Evolutionary conservation across 1,140 invertebrate species (phyloP).

Genomic region (Tetraneura akinire): DNA sequence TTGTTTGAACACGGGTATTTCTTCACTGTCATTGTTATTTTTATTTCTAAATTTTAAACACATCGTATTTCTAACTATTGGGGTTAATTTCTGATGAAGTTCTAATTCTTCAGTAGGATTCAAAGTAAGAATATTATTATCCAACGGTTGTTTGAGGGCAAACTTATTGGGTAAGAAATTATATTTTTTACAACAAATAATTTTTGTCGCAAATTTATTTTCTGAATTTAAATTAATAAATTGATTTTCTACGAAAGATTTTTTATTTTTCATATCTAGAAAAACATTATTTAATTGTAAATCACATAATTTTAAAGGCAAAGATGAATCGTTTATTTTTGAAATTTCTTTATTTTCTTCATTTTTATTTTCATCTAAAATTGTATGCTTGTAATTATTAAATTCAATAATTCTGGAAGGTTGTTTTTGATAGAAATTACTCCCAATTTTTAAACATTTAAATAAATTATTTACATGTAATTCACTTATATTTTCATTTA

Average conservation of each 20-base stretch:
- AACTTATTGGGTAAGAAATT: neutral
- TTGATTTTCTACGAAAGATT: neutral
- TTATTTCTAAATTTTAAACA: constrained; percentile 1
- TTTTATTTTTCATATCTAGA: neutral
- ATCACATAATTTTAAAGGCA: neutral
- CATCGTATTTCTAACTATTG: constrained; percentile 9
- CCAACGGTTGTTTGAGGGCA: neutral
- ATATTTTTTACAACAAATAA: constrained; percentile 21
- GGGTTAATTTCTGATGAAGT: constrained; percentile 9
- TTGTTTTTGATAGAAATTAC: constrained; percentile 3
- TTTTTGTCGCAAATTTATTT: constrained; percentile 23
- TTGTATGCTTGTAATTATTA: neutral
- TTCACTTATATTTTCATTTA: neutral
- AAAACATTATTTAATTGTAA: neutral
- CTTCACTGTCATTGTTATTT: too few relatives aligned
- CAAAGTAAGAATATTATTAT: neutral
- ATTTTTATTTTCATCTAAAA: neutral
- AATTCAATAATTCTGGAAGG: constrained; percentile 31
- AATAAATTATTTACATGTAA: neutral
- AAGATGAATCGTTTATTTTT: neutral
- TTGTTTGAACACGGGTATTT: constrained; percentile 21
- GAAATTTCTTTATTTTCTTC: neutral
- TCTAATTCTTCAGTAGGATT: constrained; percentile 8
- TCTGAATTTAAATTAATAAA: neutral
- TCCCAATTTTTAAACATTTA: constrained; percentile 3